Base-by-base conservation (phyloP, 2,888 invertebrate genomes). In the Malachius bipustulatus region DNA sequence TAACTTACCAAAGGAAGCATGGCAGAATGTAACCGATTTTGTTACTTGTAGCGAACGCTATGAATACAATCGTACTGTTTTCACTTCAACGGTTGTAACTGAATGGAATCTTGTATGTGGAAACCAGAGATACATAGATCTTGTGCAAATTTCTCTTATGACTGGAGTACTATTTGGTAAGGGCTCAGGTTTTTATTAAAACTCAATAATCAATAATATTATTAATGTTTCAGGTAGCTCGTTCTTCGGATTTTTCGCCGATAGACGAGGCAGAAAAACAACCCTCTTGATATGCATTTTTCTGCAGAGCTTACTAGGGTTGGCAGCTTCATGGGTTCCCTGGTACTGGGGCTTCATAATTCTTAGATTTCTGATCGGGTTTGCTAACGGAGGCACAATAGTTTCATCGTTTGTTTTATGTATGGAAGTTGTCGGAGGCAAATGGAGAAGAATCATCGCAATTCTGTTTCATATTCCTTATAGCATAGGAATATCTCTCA, bases 91-190 rank as follows among this genome's bases (percentile, higher is more conserved):
- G 4, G 78, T 81, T 26, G 67, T 70, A 16, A 73, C 76, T 1
- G 74, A 78, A 57, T 77, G 74, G 74, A 55, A 73, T 57, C 61
- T 78, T 41, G 74, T 78, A 11, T 78, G 78, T 51, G 64, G 66
- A 4, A 64, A 63, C 30, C 67, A 67, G 48, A 67, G 69, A 62
- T 55, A 70, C 41, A 60, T 70, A 28, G 71, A 75, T 50, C 63
- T 73, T 6, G 65, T 73, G 2, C 77, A 77, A 54, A 66, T 69
- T 19, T 57, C 69, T 2, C 65, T 76, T 55, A 77, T 77, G 75
- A 65, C 69, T 51, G 77, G 77, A 3, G 67, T 75, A 39, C 61
- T 77, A 14, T 40, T 73, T 26, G 77, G 63, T 60, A 47, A 42
- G 36, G n/a, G n/a, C n/a, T n/a, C n/a, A n/a, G n/a, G n/a, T n/a